Evolutionary conservation across 2,113 vertebrate species (phyloP).

Genomic region (Struthio camelus): DNA sequence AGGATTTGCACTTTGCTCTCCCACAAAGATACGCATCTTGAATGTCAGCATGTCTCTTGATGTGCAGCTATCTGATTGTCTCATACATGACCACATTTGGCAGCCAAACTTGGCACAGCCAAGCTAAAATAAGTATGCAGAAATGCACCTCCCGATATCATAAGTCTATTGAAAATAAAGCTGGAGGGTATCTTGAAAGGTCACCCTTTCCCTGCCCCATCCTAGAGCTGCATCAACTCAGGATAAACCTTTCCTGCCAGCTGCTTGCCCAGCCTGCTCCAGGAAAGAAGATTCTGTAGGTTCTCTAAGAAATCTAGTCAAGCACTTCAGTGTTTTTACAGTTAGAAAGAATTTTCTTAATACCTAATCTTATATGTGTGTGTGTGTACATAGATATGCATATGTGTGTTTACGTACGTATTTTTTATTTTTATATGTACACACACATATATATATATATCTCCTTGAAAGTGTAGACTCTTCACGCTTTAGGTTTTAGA

Average conservation of each 20-base stretch:
- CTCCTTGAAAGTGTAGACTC: neutral
- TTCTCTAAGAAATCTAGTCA: neutral
- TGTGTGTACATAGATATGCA: neutral
- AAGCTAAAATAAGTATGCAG: neutral
- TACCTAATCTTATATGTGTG: neutral
- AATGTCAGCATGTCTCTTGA: neutral
- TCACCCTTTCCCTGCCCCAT: neutral
- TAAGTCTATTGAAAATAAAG: neutral
- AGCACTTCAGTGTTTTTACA: neutral
- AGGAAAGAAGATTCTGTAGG: neutral
- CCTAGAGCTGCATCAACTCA: neutral
- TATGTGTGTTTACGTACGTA: neutral
- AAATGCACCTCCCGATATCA: neutral
- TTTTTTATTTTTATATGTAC: no score
- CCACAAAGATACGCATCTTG: neutral
- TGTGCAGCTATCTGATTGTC: neutral
- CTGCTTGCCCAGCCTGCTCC: neutral
- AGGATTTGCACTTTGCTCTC: slow-evolving; percentile 24
- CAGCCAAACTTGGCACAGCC: neutral
- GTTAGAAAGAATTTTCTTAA: neutral
- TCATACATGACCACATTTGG: neutral
- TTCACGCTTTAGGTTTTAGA: neutral
- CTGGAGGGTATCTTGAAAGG: neutral
- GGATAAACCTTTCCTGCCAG: neutral
- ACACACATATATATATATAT: neutral